Evolutionary conservation across 2,113 vertebrate genomes (phyloP).

Genomic region (Cyprinodon tularosa): DNA sequence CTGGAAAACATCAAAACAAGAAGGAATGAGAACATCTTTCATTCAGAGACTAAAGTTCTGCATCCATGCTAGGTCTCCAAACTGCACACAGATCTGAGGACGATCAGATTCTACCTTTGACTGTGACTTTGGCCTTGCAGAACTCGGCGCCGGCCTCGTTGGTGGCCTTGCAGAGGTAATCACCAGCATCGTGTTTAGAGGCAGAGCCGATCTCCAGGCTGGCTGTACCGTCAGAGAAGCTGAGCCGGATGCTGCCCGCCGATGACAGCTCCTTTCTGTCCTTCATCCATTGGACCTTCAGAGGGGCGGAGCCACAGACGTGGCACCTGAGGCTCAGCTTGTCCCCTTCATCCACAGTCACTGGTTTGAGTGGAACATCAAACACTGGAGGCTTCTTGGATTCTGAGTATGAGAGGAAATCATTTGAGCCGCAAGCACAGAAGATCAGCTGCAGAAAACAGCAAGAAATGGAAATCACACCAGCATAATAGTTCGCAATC

Average conservation of each 20-base stretch:
- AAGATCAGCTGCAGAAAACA: not conserved
- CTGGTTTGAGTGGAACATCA: conserved; percentile 87
- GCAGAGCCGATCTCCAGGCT: conserved; percentile 84
- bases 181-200: conserved; percentile 85
- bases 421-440: not conserved
- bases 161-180: conserved; percentile 95
- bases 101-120: conserved; percentile 83
- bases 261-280: conserved; percentile 88
- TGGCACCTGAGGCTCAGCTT: conserved; percentile 88
- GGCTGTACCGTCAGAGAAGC: conserved; percentile 87
- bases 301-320: conserved; percentile 87
- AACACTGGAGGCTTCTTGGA: conserved; percentile 90
- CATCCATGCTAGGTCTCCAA: not conserved
- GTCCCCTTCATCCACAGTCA: conserved; percentile 84
- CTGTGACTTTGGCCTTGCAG: conserved; percentile 89
- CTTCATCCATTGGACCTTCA: conserved; percentile 94
- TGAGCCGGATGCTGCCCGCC: conserved; percentile 85
- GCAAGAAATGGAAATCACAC: not conserved
- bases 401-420: conserved; percentile 74
- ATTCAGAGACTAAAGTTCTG: not conserved
- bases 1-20: conserved; percentile 70
- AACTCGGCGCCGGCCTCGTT: conserved; percentile 90
- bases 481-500: not conserved
- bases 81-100: not conserved
- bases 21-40: not conserved